Evolutionary conservation across 2,888 invertebrate genomes (phyloP).

Genomic region (Apoderus coryli): DNA sequence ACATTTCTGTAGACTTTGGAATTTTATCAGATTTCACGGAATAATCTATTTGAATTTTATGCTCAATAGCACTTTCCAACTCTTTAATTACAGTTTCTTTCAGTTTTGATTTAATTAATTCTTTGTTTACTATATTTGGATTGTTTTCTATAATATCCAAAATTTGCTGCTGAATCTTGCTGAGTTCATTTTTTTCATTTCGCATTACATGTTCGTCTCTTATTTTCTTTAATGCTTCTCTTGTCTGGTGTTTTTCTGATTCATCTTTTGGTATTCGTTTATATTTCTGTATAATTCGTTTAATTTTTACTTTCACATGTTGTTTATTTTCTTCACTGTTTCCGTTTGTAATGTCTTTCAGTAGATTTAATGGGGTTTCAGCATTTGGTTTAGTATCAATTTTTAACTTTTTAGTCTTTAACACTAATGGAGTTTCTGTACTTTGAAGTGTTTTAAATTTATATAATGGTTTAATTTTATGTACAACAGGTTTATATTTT

Average conservation of each 20-base stretch:
- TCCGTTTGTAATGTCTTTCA: conserved; percentile 3
- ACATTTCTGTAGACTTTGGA: conserved; percentile 1
- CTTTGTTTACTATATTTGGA: conserved; percentile 36
- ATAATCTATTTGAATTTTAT: conserved; percentile 13
- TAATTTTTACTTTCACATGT: conserved; percentile 22
- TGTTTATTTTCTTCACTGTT: conserved; percentile 16
- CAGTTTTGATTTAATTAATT: conserved; percentile 34
- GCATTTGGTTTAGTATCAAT: too few relatives aligned
- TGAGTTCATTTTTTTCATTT: conserved; percentile 34
- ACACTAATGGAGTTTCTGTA: too few relatives aligned
- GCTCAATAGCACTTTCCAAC: conserved; percentile 19
- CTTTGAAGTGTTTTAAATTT: conserved; percentile 6
- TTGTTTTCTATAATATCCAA: conserved; percentile 35
- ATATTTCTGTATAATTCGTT: conserved; percentile 22
- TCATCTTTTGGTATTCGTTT: conserved; percentile 19
- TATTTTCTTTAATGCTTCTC: conserved; percentile 24
- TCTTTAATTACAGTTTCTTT: conserved; percentile 26
- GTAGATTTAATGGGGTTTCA: too few relatives aligned
- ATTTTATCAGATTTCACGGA: conserved; percentile 5
- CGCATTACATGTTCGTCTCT: conserved; percentile 32
- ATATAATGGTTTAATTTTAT: conserved; percentile 7
- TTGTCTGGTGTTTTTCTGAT: conserved; percentile 15
- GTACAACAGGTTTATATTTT: background rate
- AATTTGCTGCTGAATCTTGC: conserved; percentile 34
- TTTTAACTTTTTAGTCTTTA: too few relatives aligned